A percentile compares a stretch with the other conserved stretches of the same genome.
These are phyloP conservation scores for Tolypeutes matacus DNA, from an alignment of 2,797 vertebrate genomes.

Conservation along the genomic window DNA sequence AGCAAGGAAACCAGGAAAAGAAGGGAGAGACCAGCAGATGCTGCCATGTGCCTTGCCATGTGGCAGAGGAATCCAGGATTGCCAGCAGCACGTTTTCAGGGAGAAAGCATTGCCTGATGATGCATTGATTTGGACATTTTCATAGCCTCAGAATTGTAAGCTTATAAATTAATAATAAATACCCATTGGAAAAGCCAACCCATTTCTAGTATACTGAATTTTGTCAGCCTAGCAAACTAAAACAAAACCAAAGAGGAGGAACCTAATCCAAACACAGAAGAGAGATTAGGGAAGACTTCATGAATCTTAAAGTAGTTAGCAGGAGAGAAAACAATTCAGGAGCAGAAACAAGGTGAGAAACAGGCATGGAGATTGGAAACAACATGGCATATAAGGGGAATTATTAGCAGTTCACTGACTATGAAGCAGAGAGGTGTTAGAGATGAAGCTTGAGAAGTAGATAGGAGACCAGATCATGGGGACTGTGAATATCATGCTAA, in stretches of 20 bases:
- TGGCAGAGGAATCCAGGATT: no score
- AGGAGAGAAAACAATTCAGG: slow-evolving; percentile 1
- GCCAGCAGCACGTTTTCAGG: no score
- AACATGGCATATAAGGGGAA: background rate
- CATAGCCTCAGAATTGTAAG: no score
- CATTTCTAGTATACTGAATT: no score
- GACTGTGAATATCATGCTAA: background rate
- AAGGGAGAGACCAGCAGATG: no score
- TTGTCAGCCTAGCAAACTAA: no score
- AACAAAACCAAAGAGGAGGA: slow-evolving; percentile 32
- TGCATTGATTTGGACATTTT: no score
- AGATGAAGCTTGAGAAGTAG: slow-evolving; percentile 5
- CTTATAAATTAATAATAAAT: no score
- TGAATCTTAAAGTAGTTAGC: background rate
- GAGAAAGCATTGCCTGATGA: no score
- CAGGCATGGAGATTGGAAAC: background rate
- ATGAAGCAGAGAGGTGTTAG: background rate
- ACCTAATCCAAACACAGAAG: background rate
- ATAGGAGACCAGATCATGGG: background rate
- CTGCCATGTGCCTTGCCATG: no score
- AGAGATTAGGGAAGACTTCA: background rate
- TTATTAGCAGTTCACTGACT: background rate
- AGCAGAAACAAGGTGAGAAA: background rate
- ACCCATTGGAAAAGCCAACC: no score
- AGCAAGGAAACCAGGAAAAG: no score